phyloP scores from a whole-genome alignment of 2,888 invertebrate genomes.

The Lucinisca nassula region DNA sequence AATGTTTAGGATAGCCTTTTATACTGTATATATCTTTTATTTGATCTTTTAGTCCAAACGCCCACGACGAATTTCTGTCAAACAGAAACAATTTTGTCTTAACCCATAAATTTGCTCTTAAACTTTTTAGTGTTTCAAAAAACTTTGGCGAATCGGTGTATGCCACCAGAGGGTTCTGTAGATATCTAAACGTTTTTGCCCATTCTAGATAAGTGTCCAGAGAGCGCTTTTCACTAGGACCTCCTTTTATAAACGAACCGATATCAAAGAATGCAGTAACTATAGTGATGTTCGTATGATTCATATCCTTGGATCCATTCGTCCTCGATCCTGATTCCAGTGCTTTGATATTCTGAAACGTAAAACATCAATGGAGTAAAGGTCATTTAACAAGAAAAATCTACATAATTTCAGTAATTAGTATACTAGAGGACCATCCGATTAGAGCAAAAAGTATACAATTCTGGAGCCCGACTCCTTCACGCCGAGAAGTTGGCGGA shows the following conservation, averaged over 20 bases:
- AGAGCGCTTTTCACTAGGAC: background rate
- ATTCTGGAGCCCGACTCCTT: no score
- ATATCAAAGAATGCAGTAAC: slow-evolving; percentile 74
- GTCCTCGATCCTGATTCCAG: no score
- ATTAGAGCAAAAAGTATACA: no score
- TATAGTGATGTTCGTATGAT: no score
- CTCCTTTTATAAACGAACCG: slow-evolving; percentile 66
- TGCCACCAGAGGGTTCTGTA: slow-evolving; percentile 67
- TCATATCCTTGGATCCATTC: no score
- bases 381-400: no score
- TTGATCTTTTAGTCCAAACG: slow-evolving; percentile 61
- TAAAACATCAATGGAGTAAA: no score
- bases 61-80: slow-evolving; percentile 58
- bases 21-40: slow-evolving; percentile 53
- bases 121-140: slow-evolving; percentile 17
- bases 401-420: no score
- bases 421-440: no score
- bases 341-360: no score
- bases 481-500: no score
- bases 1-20: slow-evolving; percentile 70
- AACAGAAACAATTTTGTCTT: slow-evolving; percentile 68
- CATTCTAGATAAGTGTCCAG: slow-evolving; percentile 50
- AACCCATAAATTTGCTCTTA: slow-evolving; percentile 36
- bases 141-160: slow-evolving; percentile 67
- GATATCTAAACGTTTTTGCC: slow-evolving; percentile 46